Conservation (phyloP, 2,113 vertebrate species). For the Semicossyphus pulcher region DNA sequence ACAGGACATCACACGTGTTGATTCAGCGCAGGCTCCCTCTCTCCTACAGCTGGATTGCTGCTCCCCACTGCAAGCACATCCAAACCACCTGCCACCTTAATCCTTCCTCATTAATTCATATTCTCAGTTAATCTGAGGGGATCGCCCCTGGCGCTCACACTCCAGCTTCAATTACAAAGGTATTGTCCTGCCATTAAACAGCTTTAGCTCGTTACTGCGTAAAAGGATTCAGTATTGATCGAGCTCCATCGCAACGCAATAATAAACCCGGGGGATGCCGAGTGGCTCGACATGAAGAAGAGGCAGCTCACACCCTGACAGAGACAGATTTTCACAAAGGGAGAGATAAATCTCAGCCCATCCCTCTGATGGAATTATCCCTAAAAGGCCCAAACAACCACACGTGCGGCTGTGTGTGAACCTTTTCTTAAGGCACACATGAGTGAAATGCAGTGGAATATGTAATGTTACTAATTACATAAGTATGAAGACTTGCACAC, state of each 20-base stretch:
- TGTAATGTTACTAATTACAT: constrained; percentile 17
- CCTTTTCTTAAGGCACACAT: not conserved
- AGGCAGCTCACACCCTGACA: constrained; percentile 28
- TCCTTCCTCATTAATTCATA: constrained; percentile 60
- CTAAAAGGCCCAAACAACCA: constrained; percentile 21
- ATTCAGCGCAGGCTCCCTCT: constrained; percentile 49
- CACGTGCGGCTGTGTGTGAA: not conserved
- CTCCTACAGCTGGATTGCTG: constrained; percentile 26
- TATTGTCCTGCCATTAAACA: constrained; percentile 47
- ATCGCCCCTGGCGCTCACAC: constrained; percentile 32
- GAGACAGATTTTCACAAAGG: constrained; percentile 43
- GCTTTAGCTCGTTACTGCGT: constrained; percentile 32
- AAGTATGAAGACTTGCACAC: constrained; percentile 3
- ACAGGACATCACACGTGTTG: constrained; percentile 55
- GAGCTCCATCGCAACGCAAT: not conserved
- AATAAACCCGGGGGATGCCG: constrained; percentile 30
- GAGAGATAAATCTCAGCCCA: constrained; percentile 40
- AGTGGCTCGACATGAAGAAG: not conserved
- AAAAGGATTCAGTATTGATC: constrained; percentile 45
- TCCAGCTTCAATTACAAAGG: constrained; percentile 37
- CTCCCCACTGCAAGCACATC: constrained; percentile 37
- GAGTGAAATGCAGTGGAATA: not conserved
- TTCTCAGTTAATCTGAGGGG: constrained; percentile 54
- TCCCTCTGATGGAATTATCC: constrained; percentile 36
- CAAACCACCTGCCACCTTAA: constrained; percentile 59